Conservation (phyloP, 2,888 invertebrate species). For the Miltochrista miniata region DNA sequence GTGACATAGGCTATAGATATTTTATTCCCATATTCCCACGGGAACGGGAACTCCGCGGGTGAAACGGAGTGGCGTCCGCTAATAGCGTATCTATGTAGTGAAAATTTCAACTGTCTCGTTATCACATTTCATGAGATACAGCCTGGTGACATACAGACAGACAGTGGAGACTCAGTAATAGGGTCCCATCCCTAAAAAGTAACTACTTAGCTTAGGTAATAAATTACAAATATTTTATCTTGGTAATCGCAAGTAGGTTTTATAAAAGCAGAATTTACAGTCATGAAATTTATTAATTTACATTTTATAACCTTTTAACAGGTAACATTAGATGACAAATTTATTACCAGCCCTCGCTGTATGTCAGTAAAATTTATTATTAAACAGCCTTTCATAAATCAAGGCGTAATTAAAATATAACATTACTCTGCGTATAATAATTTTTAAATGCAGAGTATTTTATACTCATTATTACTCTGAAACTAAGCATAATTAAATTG, state of each 20-base stretch:
- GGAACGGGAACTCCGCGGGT: no score
- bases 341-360: slow-evolving; percentile 12
- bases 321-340: slow-evolving; percentile 20
- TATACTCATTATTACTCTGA: not conserved
- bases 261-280: not conserved
- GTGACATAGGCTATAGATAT: no score
- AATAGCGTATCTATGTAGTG: no score
- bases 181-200: no score
- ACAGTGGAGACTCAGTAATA: no score
- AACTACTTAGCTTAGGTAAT: no score
- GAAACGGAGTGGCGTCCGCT: no score
- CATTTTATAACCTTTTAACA: slow-evolving; percentile 9
- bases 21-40: no score
- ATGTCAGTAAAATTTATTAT: slow-evolving; percentile 18
- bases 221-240: not conserved
- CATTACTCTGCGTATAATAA: not conserved
- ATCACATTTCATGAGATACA: no score
- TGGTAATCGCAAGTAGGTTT: not conserved
- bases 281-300: slow-evolving; percentile 2
- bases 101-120: no score
- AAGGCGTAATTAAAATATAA: slow-evolving; percentile 9
- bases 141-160: no score
- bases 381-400: slow-evolving; percentile 9
- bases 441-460: not conserved
- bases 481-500: not conserved